Conservation (phyloP, 2,797 vertebrate genomes). For the Geotria australis region DNA sequence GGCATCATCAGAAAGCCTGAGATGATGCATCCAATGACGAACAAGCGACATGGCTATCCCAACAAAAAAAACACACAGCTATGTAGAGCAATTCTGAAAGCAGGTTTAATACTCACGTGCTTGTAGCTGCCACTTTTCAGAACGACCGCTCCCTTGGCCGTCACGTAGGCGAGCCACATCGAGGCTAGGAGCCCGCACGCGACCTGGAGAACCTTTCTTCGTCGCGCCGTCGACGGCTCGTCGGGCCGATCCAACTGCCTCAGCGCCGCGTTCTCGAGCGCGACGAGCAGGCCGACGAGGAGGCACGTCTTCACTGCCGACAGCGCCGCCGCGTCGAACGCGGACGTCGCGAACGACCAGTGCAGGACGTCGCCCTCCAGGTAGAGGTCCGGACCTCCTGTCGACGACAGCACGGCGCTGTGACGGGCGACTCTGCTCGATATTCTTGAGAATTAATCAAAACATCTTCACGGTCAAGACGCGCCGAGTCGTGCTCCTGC, state of each 20-base stretch:
- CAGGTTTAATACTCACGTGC: not conserved
- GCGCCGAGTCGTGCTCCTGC: too few species aligned
- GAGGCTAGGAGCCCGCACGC: not conserved
- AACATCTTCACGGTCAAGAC: too few species aligned
- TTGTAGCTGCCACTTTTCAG: not conserved
- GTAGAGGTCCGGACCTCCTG: slow-evolving; percentile 1
- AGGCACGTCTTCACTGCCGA: slow-evolving; percentile 1
- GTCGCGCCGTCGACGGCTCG: not conserved
- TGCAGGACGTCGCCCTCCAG: slow-evolving; percentile 1
- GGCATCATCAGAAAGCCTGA: too few species aligned
- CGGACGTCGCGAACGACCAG: slow-evolving; percentile 1
- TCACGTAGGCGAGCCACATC: not conserved
- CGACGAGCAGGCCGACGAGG: not conserved
- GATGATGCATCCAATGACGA: too few species aligned
- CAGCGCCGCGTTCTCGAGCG: not conserved
- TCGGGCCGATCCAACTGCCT: slow-evolving; percentile 1
- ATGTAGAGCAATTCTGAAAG: too few species aligned
- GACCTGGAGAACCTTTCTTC: not conserved
- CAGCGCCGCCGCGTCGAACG: slow-evolving; percentile 1
- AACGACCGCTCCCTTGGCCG: slow-evolving; percentile 1
- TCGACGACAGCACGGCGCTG: not conserved
- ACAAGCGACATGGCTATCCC: too few species aligned
- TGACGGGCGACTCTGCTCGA: too few species aligned
- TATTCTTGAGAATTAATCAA: too few species aligned
- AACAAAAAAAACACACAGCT: too few species aligned